Evolutionary conservation across 2,797 vertebrate species (phyloP), one percentile per base, ranked within the genome.

Genomic region (Galagoides demidoff): DNA sequence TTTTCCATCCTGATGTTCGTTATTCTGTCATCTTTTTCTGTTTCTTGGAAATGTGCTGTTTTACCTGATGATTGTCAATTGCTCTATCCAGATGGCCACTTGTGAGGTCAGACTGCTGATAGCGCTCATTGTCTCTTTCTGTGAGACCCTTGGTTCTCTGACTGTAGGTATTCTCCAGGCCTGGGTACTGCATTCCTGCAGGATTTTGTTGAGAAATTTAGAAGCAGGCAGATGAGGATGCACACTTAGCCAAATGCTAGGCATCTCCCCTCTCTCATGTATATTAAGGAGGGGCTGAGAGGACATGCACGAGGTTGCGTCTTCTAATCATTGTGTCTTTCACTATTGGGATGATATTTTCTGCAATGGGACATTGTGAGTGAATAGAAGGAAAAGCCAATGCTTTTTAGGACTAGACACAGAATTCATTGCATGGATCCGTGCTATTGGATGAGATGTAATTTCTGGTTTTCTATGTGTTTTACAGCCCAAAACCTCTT

Each of bases 21-120:
- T 64, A 89, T 52, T 89, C 94, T 93, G 37, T 93, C 64, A 1
- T 89, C 12, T 20, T 97, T 68, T 95, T 64, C 81, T 55, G 43
- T 95, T 95, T 93, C 66, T 93, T 45, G 31, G 13, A 97, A 92
- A 90, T 34, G 3, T 66, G 16, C 76, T 92, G 5, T 96, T 97
- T 95, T 93, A 52, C 57, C 5, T 61, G 70, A 89, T 94, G 84
- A 90, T n/a, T 85, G 52, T 59, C 83, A 89, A 31, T 92, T 76
- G 89, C 70, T 90, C 64, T 88, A 27, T 89, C 64, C 64, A n/a
- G 27, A 55, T 61, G 39, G 49, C 34, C 86, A 10, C 5, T 52
- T 89, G 90, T 88, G 63, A 78, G 70, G 23, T 31, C 91, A 23
- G 45, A 89, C 89, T 92, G 52, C 31, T 68, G n/a, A 55, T 61